Evolutionary conservation across 2,113 vertebrate genomes (phyloP).

Genomic region (Gadus chalcogrammus): DNA sequence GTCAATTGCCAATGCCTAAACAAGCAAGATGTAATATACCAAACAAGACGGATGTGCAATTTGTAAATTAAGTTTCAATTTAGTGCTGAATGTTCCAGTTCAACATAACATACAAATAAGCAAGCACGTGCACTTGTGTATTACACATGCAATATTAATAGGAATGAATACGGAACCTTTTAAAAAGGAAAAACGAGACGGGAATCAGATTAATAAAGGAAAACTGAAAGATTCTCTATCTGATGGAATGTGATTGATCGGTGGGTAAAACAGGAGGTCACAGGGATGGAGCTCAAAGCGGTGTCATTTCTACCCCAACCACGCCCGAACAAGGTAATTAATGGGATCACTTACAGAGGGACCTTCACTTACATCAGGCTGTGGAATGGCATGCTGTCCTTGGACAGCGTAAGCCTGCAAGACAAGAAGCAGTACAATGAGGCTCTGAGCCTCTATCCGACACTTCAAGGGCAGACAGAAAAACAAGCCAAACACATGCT

Average conservation of each 20-base stretch:
- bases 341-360: conserved; percentile 74
- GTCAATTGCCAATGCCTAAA: no score
- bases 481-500: no score
- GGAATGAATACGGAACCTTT: conserved; percentile 34
- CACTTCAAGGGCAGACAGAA: no score
- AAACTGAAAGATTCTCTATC: neutral
- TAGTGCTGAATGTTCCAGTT: no score
- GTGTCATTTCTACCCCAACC: conserved; percentile 54
- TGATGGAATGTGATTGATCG: neutral
- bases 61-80: no score
- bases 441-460: no score
- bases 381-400: conserved; percentile 99
- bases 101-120: no score
- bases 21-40: no score
- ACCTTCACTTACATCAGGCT: conserved; percentile 96
- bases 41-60: no score
- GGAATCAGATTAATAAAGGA: neutral
- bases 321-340: conserved; percentile 62
- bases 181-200: conserved; percentile 56
- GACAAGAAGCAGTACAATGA: conserved; percentile 24
- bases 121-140: no score
- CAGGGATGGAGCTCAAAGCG: conserved; percentile 51
- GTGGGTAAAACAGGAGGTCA: conserved; percentile 27
- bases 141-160: neutral
- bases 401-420: conserved; percentile 99